Conservation (phyloP, 2,797 vertebrate species). For the Dendrocincla tyrannina region DNA sequence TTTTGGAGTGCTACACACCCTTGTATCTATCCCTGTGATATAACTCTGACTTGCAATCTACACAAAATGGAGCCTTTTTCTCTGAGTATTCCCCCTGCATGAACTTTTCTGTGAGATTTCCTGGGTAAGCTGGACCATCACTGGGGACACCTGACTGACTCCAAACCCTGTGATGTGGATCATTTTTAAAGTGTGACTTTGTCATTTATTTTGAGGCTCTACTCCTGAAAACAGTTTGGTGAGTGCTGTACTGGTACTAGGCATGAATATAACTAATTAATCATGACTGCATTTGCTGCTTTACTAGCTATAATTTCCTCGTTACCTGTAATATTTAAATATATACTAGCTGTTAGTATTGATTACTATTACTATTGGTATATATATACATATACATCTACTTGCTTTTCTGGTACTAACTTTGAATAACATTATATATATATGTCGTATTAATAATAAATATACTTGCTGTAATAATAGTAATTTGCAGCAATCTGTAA, state of each 20-base stretch:
- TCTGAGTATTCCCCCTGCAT: neutral
- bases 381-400: neutral
- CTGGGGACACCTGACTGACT: neutral
- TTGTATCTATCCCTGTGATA: neutral
- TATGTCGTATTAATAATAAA: neutral
- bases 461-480: neutral
- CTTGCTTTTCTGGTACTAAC: neutral
- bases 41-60: neutral
- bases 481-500: neutral
- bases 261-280: neutral
- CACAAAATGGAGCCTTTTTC: neutral
- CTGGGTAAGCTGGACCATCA: neutral
- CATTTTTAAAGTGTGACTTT: neutral
- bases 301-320: neutral
- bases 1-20: neutral
- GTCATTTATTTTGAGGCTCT: neutral
- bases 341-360: neutral
- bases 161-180: neutral
- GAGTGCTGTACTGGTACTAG: neutral
- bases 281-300: neutral
- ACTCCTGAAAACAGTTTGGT: neutral
- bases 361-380: neutral
- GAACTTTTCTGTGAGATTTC: neutral
- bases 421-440: neutral
- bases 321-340: neutral